These are phyloP conservation scores for Timandra comae DNA, from an alignment of 2,888 invertebrate genomes.

Conservation along the genomic window DNA sequence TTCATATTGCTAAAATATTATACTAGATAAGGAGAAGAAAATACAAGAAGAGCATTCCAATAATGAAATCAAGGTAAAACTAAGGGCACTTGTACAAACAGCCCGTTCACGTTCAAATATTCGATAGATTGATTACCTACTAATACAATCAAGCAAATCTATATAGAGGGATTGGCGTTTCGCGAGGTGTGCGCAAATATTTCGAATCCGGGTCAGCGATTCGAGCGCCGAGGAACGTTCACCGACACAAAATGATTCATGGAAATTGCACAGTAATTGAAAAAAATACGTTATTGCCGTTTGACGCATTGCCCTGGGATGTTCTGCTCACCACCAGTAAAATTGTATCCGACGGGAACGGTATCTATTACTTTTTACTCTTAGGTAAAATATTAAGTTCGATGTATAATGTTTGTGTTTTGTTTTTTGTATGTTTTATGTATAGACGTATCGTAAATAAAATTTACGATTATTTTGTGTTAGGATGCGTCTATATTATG, in stretches of 20 bases:
- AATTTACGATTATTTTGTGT: too few species aligned
- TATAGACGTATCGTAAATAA: too few species aligned
- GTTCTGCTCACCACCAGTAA: slow-evolving; percentile 33
- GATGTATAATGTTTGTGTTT: background rate
- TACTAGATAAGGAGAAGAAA: too few species aligned
- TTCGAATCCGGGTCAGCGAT: slow-evolving; percentile 57
- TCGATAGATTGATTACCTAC: slow-evolving; percentile 17
- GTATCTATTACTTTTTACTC: slow-evolving; percentile 24
- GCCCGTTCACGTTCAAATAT: slow-evolving; percentile 12
- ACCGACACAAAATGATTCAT: slow-evolving; percentile 64
- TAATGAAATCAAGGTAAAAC: slow-evolving; percentile 15
- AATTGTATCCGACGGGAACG: slow-evolving; percentile 34
- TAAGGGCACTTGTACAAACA: slow-evolving; percentile 9
- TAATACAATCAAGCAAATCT: slow-evolving; percentile 19
- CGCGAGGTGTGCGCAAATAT: slow-evolving; percentile 58
- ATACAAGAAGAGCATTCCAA: slow-evolving; percentile 4
- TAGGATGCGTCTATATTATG: too few species aligned
- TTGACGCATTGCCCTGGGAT: slow-evolving; percentile 58
- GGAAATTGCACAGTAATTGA: slow-evolving; percentile 71
- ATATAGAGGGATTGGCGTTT: slow-evolving; percentile 31
- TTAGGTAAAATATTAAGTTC: background rate
- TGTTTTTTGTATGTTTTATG: background rate
- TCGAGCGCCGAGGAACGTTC: slow-evolving; percentile 39
- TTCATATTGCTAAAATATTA: too few species aligned
- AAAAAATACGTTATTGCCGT: slow-evolving; percentile 71